Base-by-base conservation (phyloP, 1,140 invertebrate genomes). In the Eufriesea mexicana region DNA sequence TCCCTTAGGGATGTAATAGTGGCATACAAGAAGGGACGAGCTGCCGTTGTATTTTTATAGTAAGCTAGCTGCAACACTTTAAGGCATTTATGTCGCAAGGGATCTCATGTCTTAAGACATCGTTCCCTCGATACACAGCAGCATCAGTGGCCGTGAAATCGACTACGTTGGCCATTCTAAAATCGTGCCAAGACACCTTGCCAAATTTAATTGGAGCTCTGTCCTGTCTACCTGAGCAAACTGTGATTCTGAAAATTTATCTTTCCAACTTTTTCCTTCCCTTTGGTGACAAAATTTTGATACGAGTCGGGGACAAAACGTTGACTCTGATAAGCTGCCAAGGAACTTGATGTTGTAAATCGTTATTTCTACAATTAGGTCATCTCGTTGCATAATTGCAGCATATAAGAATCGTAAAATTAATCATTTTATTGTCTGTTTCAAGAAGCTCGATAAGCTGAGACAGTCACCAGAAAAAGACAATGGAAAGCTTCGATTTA, bases 191-290 rank as follows among this genome's bases (percentile, higher is more conserved):
- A 74, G 54, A 80, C 67, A 45, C 61, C 73, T 42, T 62, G 54
- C 72, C 71, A 74, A 79, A 87, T 61, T 84, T 86, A 84, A 80
- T 86, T 72, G 72, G 68, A 77, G 12, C 86, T 42, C 18, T 45
- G 55, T 45, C 7, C 28, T 64, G 57, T 55, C 62, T 57, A 28
- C 72, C 45, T 76, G 47, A 8, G 61, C 18, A 35, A 23, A 55
- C 28, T 12, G 8, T 47, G 16, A 35, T n/a, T 42, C 8, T 20
- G 28, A 28, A n/a, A 20, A 28, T 74, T 75, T 16, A 23, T 49
- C 71, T 18, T 59, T 74, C n/a, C 45, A 6, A 47, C 2, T 20
- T n/a, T 14, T 23, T 16, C 0, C 23, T 6, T 54, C 20, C 42
- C 61, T 42, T 42, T 23, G 12, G 35, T 59, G 25, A 74, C 28